Base-by-base conservation (phyloP, 2,797 vertebrate genomes). In the Sebastes matsubarae region DNA sequence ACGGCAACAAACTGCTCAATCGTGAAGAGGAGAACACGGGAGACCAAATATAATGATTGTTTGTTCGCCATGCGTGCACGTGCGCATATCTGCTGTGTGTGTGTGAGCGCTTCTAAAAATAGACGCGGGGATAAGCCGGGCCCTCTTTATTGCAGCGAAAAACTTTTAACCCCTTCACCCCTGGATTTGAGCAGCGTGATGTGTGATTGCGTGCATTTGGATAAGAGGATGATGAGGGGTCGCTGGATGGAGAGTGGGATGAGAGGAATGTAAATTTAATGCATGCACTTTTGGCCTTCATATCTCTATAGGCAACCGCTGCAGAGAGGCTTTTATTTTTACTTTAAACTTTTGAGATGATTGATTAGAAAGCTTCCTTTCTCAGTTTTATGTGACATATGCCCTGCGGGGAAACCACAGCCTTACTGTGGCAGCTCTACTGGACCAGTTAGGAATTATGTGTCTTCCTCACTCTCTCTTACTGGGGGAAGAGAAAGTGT, bases 151-250 rank as follows among this genome's bases (percentile, higher is more conserved):
- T 94, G 93, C 91, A 93, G 91, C 8, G 91, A 92, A 92, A 65
- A 92, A 92, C 91, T 90, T 92, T 95, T 95, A 94, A 95, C 93
- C 93, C 93, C 59, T 92, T 93, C 92, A 82, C 75, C 89, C 72
- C 91, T 14, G 90, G 88, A 79, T 55, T 72, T 57, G 78, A 86
- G 80, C 72, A 20, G 87, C 3, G 64, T 30, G 81, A 75, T 63
- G 81, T 79, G 76, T 27, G 69, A 57, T 66, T 5, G 75, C 63
- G 5, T 42, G 88, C 75, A 34, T 87, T 78, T 34, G 76, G 75
- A 86, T 78, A 25, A 42, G 71, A 65, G 76, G 77, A 86, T 83
- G 67, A 67, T 89, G 79, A 77, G 73, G 68, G 87, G 84, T 84
- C 77, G 55, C 3, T 6, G 60, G 59, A 71, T 55, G 55, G n/a